Percentiles rank a stretch among this genome's conserved stretches.
Conservation (phyloP, 2,113 vertebrate species). For the Turdus rufiventris region DNA sequence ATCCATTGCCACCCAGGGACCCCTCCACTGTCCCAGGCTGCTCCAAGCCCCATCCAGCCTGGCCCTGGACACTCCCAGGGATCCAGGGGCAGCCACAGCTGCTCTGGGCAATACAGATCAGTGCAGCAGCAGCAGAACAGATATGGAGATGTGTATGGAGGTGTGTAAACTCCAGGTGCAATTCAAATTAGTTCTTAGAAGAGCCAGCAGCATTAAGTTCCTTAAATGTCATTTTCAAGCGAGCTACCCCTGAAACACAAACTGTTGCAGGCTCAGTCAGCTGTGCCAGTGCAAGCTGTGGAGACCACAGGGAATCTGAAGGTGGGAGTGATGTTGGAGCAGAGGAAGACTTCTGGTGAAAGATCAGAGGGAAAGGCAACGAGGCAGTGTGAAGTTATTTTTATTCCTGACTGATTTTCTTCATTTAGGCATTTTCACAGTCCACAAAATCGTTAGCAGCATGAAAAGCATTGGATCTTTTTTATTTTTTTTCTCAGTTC, state of each 20-base stretch:
- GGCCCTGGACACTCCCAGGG: neutral
- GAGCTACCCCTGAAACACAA: neutral
- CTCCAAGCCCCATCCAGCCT: neutral
- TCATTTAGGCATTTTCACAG: neutral
- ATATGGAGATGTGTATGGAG: neutral
- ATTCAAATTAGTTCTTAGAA: neutral
- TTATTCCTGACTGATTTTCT: conserved; percentile 13
- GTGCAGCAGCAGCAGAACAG: neutral
- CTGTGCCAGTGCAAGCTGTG: neutral
- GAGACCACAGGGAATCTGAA: neutral
- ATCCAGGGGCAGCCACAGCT: neutral
- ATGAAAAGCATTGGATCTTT: neutral
- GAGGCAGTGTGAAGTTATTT: neutral
- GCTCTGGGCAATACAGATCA: neutral
- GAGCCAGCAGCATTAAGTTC: neutral
- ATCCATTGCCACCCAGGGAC: neutral
- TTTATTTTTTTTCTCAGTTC: neutral
- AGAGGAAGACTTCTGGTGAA: neutral
- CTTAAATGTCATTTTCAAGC: neutral
- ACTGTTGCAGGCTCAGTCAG: neutral
- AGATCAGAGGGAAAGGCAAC: neutral
- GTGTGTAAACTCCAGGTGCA: neutral
- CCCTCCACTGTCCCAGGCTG: neutral
- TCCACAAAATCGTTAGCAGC: neutral
- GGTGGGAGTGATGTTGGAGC: neutral